Conservation (phyloP, 2,888 invertebrate genomes). For the Caenorhabditis drosophilae region DNA sequence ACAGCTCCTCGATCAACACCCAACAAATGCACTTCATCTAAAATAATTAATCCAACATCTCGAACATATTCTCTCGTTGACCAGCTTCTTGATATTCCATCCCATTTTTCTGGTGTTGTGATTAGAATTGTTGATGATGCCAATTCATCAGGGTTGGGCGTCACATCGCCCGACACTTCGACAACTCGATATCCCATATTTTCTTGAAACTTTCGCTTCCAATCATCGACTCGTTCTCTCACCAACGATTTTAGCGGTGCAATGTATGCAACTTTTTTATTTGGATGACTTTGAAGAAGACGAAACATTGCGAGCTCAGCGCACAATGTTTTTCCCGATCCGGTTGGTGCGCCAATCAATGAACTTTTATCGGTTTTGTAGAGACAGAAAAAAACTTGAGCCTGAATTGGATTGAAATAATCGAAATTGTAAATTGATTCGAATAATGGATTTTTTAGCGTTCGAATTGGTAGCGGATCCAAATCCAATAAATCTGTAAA, state of each 20-base stretch:
- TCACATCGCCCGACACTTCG: conserved; percentile 91
- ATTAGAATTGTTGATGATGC: conserved; percentile 88
- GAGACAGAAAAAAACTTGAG: conserved; percentile 88
- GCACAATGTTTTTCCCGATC: conserved; percentile 96
- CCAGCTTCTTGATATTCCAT: conserved; percentile 89
- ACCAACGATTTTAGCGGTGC: conserved; percentile 97
- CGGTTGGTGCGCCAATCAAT: conserved; percentile 91
- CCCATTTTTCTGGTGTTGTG: conserved; percentile 99
- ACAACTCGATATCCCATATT: conserved; percentile 76
- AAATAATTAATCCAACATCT: conserved; percentile 74
- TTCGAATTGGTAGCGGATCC: conserved; percentile 85
- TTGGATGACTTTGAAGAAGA: conserved; percentile 56
- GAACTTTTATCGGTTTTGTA: conserved; percentile 93
- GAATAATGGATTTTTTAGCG: conserved; percentile 80
- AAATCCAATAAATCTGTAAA: conserved; percentile 88
- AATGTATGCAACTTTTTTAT: conserved; percentile 80
- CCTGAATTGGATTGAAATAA: conserved; percentile 90
- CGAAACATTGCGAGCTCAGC: conserved; percentile 94
- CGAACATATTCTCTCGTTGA: conserved; percentile 90
- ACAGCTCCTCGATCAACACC: conserved; percentile 75
- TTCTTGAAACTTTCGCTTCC: conserved; percentile 81
- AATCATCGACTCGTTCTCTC: conserved; percentile 92
- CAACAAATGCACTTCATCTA: conserved; percentile 96
- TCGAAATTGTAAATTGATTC: conserved; percentile 86
- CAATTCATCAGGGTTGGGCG: conserved; percentile 85